These are phyloP conservation scores for Trissolcus basalis DNA, from an alignment of 1,140 invertebrate species.

Conservation along the genomic window DNA sequence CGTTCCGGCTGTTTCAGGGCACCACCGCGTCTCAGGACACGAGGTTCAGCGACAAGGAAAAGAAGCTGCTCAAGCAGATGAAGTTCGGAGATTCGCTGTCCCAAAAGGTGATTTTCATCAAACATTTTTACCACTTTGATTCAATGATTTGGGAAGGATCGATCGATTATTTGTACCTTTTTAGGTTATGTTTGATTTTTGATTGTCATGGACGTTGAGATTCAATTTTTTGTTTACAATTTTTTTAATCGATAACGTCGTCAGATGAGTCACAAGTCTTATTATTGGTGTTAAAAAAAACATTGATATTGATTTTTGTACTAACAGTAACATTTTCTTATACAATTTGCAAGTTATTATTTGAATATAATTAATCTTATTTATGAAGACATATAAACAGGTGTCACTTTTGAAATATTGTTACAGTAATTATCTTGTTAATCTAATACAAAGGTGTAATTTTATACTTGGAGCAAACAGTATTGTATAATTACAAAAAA, in stretches of 20 bases:
- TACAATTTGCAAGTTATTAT: too few relatives aligned
- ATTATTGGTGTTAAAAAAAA: too few relatives aligned
- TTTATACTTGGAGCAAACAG: too few relatives aligned
- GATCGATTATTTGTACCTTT: background rate
- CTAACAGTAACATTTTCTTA: too few relatives aligned
- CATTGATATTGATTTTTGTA: too few relatives aligned
- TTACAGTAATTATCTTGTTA: too few relatives aligned
- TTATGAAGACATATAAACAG: too few relatives aligned
- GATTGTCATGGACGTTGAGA: background rate
- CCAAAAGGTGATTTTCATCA: constrained; percentile 83
- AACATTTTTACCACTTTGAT: background rate
- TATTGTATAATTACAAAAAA: too few relatives aligned
- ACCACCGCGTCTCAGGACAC: constrained; percentile 99
- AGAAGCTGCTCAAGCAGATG: constrained; percentile 99
- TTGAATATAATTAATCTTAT: too few relatives aligned
- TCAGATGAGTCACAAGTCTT: too few relatives aligned
- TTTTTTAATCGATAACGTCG: background rate
- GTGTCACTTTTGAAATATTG: too few relatives aligned
- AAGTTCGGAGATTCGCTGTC: constrained; percentile 95
- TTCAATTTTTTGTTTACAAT: constrained; percentile 11
- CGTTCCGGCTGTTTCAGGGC: constrained; percentile 81
- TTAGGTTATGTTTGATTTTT: background rate
- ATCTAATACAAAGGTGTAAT: too few relatives aligned
- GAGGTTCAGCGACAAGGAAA: constrained; percentile 99
- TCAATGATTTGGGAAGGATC: background rate